phyloP scores from a whole-genome alignment of 2,797 vertebrate species.

The Hippopotamyrus pictus region DNA sequence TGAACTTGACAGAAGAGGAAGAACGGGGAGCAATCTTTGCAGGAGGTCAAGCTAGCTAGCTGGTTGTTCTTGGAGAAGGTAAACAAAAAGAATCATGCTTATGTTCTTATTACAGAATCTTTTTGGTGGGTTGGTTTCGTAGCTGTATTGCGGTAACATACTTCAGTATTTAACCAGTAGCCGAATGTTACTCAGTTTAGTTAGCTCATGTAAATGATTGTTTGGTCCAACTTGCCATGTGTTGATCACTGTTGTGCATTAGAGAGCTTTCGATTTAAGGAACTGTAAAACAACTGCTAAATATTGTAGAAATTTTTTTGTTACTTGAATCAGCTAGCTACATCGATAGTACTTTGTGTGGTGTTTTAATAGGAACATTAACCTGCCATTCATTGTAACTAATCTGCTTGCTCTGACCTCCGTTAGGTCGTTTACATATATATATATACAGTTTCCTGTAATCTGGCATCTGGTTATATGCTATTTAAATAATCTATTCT shows the following conservation, averaged over 20 bases:
- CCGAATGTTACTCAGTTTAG: not conserved
- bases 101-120: not conserved
- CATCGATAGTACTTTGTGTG: not conserved
- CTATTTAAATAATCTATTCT: not conserved
- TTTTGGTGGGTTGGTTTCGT: not conserved
- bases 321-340: not conserved
- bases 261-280: not conserved
- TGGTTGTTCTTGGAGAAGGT: not conserved
- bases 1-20: not conserved
- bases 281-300: not conserved
- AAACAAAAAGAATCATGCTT: not conserved
- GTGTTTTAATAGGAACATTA: not conserved
- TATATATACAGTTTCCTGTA: not conserved
- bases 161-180: not conserved
- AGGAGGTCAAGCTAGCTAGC: not conserved
- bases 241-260: not conserved
- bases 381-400: not conserved
- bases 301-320: not conserved
- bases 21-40: not conserved
- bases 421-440: not conserved
- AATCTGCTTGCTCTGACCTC: not conserved
- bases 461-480: not conserved
- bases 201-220: not conserved
- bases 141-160: not conserved
- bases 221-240: not conserved